Conservation (phyloP, 2,797 vertebrate species). For the Astyanax mexicanus region DNA sequence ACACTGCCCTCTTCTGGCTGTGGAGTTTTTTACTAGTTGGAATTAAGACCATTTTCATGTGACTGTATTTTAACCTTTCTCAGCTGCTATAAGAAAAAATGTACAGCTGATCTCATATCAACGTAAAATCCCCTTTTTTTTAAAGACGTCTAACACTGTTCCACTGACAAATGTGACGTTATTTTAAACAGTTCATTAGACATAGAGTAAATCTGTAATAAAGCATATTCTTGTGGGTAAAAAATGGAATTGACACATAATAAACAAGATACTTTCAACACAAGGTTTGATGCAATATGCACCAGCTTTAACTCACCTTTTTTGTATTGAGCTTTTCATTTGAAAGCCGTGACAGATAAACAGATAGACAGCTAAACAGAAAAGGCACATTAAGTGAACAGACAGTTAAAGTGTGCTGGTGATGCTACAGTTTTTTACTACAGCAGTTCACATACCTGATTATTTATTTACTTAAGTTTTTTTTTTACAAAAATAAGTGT, state of each 20-base stretch:
- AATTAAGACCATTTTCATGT: background rate
- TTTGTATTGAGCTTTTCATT: constrained; percentile 34
- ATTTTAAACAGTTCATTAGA: constrained; percentile 1
- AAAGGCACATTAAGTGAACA: constrained; percentile 25
- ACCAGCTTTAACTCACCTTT: constrained; percentile 33
- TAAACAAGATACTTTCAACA: constrained; percentile 12
- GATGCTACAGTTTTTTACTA: constrained; percentile 13
- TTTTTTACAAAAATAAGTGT: constrained; percentile 23
- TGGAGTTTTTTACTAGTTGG: background rate
- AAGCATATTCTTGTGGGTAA: background rate
- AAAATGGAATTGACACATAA: constrained; percentile 7
- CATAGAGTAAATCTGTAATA: background rate
- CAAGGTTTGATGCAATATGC: constrained; percentile 47
- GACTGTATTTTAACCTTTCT: background rate
- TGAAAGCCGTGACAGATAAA: constrained; percentile 12
- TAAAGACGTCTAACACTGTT: background rate
- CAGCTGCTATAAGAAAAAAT: background rate
- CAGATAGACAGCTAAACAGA: constrained; percentile 6
- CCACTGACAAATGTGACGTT: background rate
- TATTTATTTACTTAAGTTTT: no score
- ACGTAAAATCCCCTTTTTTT: background rate
- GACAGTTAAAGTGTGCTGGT: constrained; percentile 1
- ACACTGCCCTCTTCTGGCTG: constrained; percentile 32
- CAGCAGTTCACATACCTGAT: constrained; percentile 3
- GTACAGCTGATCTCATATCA: background rate